A percentile compares a stretch with the other conserved stretches of the same genome.
These are phyloP conservation scores for Pseudochirops corinnae DNA, from an alignment of 2,797 vertebrate species.

Conservation along the genomic window DNA sequence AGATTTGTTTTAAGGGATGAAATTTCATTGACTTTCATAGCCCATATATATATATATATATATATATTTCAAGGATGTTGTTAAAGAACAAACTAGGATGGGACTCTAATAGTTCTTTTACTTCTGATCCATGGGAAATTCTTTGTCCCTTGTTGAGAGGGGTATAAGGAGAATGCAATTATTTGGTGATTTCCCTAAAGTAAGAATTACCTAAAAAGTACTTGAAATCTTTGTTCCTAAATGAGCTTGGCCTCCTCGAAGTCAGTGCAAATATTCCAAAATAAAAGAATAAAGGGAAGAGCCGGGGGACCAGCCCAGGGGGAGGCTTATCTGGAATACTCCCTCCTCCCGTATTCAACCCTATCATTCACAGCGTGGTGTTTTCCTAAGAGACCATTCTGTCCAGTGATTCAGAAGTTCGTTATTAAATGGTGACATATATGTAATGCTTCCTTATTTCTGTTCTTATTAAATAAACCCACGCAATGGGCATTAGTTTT, in stretches of 20 bases:
- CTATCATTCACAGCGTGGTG: neutral
- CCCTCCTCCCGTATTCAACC: neutral
- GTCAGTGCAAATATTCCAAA: neutral
- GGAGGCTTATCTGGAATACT: conserved; percentile 5
- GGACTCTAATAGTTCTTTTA: neutral
- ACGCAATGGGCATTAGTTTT: conserved; percentile 74
- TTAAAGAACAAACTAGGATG: neutral
- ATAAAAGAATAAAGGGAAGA: neutral
- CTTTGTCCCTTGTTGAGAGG: neutral
- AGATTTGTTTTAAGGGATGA: neutral
- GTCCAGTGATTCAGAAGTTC: conserved; percentile 21
- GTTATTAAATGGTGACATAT: conserved; percentile 67
- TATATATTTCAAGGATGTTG: neutral
- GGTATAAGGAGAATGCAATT: neutral
- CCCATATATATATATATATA: neutral
- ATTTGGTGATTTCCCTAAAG: neutral
- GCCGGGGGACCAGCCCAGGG: neutral
- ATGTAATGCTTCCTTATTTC: conserved; percentile 74
- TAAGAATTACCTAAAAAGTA: neutral
- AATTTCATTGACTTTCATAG: neutral
- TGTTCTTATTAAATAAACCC: conserved; percentile 76
- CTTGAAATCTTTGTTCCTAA: neutral
- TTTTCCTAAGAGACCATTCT: conserved; percentile 39
- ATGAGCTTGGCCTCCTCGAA: neutral
- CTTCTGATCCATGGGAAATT: neutral